Evolutionary conservation across 2,888 invertebrate species (phyloP).

Genomic region (Chrysina gloriosa): DNA sequence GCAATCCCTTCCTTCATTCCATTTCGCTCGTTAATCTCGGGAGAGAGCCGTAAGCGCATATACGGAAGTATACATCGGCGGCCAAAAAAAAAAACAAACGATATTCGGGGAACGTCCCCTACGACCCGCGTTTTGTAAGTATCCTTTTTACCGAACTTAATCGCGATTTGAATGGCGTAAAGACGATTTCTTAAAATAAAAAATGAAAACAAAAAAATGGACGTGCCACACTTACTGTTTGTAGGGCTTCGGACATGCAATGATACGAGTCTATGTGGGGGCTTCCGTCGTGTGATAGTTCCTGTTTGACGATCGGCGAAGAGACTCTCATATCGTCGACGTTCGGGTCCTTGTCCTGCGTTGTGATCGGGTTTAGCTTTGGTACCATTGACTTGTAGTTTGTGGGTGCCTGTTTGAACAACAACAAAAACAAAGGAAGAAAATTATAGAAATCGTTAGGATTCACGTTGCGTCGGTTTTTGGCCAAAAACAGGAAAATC

Average conservation of each 20-base stretch:
- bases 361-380: slow-evolving; percentile 72
- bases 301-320: slow-evolving; percentile 73
- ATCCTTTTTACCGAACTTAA: not conserved
- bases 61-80: not conserved
- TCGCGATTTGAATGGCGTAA: no score
- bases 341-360: slow-evolving; percentile 67
- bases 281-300: slow-evolving; percentile 67
- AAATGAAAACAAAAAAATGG: slow-evolving; percentile 21
- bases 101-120: not conserved
- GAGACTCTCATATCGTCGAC: slow-evolving; percentile 69
- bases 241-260: slow-evolving; percentile 64
- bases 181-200: no score
- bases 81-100: not conserved
- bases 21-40: slow-evolving; percentile 35
- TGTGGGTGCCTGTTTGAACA: slow-evolving; percentile 69
- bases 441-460: not conserved
- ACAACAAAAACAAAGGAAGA: slow-evolving; percentile 16
- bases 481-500: no score
- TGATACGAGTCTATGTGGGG: slow-evolving; percentile 63
- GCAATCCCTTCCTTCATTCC: slow-evolving; percentile 58
- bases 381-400: slow-evolving; percentile 76
- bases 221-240: slow-evolving; percentile 61
- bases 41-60: slow-evolving; percentile 56
- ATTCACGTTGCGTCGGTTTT: no score
- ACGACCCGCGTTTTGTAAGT: not conserved